phyloP scores from a whole-genome alignment of 2,113 vertebrate species.

The Callocephalon fimbriatum region DNA sequence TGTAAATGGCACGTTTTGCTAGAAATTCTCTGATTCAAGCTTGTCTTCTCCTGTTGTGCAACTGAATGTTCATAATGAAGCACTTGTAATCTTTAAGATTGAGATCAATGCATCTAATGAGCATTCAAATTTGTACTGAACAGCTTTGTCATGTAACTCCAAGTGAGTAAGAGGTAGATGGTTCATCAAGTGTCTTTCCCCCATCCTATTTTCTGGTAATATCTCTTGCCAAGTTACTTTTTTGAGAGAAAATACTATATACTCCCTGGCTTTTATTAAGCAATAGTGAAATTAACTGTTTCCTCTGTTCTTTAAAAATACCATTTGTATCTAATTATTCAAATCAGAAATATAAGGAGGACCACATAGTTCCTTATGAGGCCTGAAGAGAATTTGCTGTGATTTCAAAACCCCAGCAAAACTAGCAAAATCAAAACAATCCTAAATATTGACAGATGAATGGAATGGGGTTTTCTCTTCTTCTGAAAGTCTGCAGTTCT shows the following conservation, averaged over 20 bases:
- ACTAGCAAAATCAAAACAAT: not conserved
- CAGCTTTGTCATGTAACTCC: not conserved
- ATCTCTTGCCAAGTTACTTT: not conserved
- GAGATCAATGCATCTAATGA: not conserved
- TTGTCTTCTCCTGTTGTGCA: not conserved
- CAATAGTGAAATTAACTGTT: not conserved
- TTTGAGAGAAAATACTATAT: not conserved
- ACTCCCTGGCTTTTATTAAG: not conserved
- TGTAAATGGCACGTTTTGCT: not conserved
- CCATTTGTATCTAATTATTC: not conserved
- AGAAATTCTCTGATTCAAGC: not conserved
- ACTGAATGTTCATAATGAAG: not conserved
- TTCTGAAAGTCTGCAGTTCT: no score
- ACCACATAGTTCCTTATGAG: not conserved
- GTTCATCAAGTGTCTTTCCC: not conserved
- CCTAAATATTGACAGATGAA: not conserved
- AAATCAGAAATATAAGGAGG: not conserved
- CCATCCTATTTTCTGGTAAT: not conserved
- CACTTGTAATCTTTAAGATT: not conserved
- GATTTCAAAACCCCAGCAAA: not conserved
- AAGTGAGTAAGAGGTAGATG: not conserved
- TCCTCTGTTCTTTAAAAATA: not conserved
- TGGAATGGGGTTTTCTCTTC: not conserved
- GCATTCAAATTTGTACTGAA: not conserved
- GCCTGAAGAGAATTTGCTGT: not conserved